Conservation (phyloP, 1,140 invertebrate species). For the Drosophila ananassae region DNA sequence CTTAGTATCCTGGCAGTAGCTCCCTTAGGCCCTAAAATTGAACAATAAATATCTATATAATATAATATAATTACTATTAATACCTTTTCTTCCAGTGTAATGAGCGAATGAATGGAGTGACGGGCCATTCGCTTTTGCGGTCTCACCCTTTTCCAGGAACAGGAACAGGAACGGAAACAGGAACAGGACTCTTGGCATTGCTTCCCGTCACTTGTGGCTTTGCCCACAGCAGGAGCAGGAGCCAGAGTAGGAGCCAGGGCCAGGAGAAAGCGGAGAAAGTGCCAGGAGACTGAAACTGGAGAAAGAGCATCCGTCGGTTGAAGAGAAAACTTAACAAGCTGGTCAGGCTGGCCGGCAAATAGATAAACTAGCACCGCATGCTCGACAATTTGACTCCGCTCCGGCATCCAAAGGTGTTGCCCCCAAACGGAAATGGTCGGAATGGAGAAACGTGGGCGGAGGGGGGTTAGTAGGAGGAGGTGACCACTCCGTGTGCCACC, state of each 20-base stretch:
- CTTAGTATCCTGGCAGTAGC: too few species aligned
- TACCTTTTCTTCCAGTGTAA: constrained; percentile 6
- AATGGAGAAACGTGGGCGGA: not conserved
- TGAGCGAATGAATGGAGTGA: constrained; percentile 12
- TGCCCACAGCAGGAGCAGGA: not conserved
- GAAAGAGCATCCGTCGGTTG: constrained; percentile 11
- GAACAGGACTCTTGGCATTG: constrained; percentile 29
- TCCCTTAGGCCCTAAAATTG: too few species aligned
- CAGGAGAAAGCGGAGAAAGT: not conserved
- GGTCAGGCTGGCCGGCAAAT: constrained; percentile 59
- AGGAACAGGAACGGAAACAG: not conserved
- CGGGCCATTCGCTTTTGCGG: constrained; percentile 27
- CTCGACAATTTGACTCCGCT: constrained; percentile 69
- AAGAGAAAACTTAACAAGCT: constrained; percentile 67
- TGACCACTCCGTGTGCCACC: not conserved
- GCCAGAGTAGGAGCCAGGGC: not conserved
- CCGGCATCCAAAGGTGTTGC: constrained; percentile 35
- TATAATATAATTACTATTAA: not conserved
- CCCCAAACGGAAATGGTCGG: constrained; percentile 23
- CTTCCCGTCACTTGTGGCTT: constrained; percentile 36
- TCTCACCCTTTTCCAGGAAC: constrained; percentile 10
- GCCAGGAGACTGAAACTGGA: not conserved
- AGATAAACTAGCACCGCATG: constrained; percentile 70
- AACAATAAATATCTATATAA: not conserved
- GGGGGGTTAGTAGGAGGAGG: too few species aligned